Evolutionary conservation across 92 coral and sea anemone genomes (phyloP).

Genomic region (Palythoa grandiflora): DNA sequence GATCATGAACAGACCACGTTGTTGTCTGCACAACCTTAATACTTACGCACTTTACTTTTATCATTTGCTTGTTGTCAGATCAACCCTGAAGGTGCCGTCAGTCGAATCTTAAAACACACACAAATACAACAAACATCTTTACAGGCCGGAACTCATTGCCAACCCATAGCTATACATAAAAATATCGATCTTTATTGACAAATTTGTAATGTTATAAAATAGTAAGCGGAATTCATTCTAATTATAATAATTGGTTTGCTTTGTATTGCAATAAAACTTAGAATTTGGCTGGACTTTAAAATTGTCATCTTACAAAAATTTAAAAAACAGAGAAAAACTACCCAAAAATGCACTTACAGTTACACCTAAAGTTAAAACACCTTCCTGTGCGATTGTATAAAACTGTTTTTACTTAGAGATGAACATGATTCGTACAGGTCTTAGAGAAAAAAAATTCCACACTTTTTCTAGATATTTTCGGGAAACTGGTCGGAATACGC

Average conservation of each 20-base stretch:
- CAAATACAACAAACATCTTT: background rate
- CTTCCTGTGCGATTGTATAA: background rate
- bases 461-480: no score
- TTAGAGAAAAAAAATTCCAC: no score
- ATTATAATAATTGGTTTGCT: background rate
- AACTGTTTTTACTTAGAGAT: no score
- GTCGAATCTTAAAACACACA: background rate
- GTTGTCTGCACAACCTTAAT: no score
- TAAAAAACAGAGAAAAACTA: background rate
- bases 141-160: background rate
- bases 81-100: no score
- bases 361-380: background rate
- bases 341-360: no score
- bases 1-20: no score
- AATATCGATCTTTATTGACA: slow-evolving; percentile 43
- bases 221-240: background rate
- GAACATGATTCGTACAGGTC: no score
- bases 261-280: background rate
- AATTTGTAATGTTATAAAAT: slow-evolving; percentile 32
- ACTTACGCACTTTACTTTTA: no score
- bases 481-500: no score
- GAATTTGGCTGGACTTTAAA: background rate
- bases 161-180: background rate
- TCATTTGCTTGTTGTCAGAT: no score
- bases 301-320: background rate